Evolutionary conservation across 2,888 invertebrate species (phyloP).

Genomic region (Morpho helenor): DNA sequence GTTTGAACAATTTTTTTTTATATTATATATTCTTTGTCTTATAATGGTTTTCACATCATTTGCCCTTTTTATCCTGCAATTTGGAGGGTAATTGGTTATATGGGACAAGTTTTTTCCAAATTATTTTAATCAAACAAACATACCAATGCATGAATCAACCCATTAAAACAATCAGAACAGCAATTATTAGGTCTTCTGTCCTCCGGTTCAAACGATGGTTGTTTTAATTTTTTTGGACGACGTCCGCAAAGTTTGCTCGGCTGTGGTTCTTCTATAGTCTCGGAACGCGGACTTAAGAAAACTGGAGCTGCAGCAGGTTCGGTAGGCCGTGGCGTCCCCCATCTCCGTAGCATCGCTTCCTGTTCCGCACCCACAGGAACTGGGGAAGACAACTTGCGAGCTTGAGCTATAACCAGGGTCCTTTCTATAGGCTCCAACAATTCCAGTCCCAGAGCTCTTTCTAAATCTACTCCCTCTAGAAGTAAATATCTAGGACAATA

Average conservation of each 20-base stretch:
- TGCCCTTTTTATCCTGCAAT: too few species aligned
- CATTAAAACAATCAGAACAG: slow-evolving; percentile 72
- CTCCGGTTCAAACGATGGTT: slow-evolving; percentile 63
- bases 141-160: slow-evolving; percentile 69
- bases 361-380: slow-evolving; percentile 70
- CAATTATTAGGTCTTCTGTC: slow-evolving; percentile 55
- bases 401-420: slow-evolving; percentile 61
- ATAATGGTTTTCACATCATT: too few species aligned
- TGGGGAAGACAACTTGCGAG: slow-evolving; percentile 61
- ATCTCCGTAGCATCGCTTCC: slow-evolving; percentile 60
- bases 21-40: too few species aligned
- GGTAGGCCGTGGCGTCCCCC: slow-evolving; percentile 62
- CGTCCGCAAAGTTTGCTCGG: slow-evolving; percentile 58
- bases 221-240: slow-evolving; percentile 58
- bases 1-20: not conserved
- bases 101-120: not conserved
- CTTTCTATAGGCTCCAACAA: slow-evolving; percentile 70
- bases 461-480: slow-evolving; percentile 82
- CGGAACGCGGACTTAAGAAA: slow-evolving; percentile 63
- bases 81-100: not conserved
- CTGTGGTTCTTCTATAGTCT: slow-evolving; percentile 52
- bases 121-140: slow-evolving; percentile 74
- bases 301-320: slow-evolving; percentile 67
- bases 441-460: slow-evolving; percentile 71
- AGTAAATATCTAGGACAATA: slow-evolving; percentile 83